A percentile compares a stretch with the other conserved stretches of the same genome.
Conservation (phyloP, 2,113 vertebrate genomes). For the Pterophyllum scalare region DNA sequence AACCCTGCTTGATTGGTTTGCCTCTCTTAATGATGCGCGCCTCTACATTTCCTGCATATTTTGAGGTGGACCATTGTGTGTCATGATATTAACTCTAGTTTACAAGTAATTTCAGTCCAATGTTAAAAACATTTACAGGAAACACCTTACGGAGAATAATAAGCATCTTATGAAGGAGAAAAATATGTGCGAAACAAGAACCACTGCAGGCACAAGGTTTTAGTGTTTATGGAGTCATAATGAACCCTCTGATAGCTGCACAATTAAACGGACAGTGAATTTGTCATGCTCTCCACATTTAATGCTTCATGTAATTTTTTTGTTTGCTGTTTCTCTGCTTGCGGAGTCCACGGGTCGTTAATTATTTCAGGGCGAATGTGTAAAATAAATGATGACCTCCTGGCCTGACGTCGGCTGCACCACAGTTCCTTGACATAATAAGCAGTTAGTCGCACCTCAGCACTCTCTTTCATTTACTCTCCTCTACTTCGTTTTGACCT, state of each 20-base stretch:
- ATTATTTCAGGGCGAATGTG: constrained; percentile 62
- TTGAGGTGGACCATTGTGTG: not conserved
- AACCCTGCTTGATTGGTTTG: not conserved
- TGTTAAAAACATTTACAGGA: constrained; percentile 42
- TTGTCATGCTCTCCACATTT: constrained; percentile 24
- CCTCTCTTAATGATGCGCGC: not conserved
- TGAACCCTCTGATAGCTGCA: constrained; percentile 36
- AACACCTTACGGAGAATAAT: constrained; percentile 13
- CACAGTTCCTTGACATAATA: constrained; percentile 69
- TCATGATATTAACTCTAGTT: constrained; percentile 11
- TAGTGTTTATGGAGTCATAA: constrained; percentile 42
- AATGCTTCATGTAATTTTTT: constrained; percentile 16
- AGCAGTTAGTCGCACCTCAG: constrained; percentile 70
- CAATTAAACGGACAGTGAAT: constrained; percentile 35
- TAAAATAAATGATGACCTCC: constrained; percentile 67
- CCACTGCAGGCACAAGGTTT: not conserved
- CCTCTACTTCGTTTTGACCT: constrained; percentile 59
- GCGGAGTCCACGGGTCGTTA: constrained; percentile 45
- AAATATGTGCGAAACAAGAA: not conserved
- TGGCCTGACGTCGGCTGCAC: constrained; percentile 55
- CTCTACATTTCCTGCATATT: not conserved
- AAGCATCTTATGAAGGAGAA: constrained; percentile 19
- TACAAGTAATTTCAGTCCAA: constrained; percentile 26
- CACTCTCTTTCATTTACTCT: constrained; percentile 46
- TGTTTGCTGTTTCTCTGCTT: constrained; percentile 28